phyloP scores from a whole-genome alignment of 1,140 invertebrate species.

The Gryon sp. region DNA sequence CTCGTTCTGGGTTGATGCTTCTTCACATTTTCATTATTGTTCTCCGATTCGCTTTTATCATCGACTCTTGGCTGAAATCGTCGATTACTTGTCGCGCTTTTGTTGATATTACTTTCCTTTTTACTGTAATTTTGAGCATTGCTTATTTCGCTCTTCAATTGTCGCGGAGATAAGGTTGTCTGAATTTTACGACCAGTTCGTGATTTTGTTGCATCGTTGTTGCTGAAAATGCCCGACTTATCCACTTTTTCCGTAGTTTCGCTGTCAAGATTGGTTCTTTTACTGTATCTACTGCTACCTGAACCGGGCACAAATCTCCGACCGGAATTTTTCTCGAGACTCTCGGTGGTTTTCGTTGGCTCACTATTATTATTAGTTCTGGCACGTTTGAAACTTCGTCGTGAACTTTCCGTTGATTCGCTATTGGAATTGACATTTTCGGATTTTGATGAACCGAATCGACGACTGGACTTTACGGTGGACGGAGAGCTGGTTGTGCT shows the following conservation, averaged over 20 bases:
- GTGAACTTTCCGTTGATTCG: conserved; percentile 14
- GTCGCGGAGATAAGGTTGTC: conserved; percentile 45
- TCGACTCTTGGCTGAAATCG: conserved; percentile 1
- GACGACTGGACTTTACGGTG: conserved; percentile 23
- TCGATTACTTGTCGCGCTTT: background rate
- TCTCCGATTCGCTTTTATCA: conserved; percentile 7
- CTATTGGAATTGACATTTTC: conserved; percentile 21
- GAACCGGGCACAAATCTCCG: conserved; percentile 17
- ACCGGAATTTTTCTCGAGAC: conserved; percentile 23
- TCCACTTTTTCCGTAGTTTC: conserved; percentile 13
- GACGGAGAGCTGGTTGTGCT: conserved; percentile 35
- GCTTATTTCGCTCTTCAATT: conserved; percentile 52
- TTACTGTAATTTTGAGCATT: conserved; percentile 37
- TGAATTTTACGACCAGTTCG: conserved; percentile 72
- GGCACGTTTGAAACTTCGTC: conserved; percentile 14
- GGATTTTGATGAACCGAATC: conserved; percentile 22
- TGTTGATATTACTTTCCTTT: conserved; percentile 7
- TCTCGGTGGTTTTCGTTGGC: conserved; percentile 13
- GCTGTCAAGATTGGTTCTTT: background rate
- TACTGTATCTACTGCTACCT: conserved; percentile 8
- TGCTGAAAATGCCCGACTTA: too few species aligned
- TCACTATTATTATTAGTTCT: conserved; percentile 23
- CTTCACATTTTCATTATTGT: background rate
- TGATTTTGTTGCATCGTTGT: conserved; percentile 58
- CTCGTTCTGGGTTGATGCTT: conserved; percentile 20